These are phyloP conservation scores for Drosophila nigromelanica DNA, from an alignment of 1,140 invertebrate species.

Conservation along the genomic window DNA sequence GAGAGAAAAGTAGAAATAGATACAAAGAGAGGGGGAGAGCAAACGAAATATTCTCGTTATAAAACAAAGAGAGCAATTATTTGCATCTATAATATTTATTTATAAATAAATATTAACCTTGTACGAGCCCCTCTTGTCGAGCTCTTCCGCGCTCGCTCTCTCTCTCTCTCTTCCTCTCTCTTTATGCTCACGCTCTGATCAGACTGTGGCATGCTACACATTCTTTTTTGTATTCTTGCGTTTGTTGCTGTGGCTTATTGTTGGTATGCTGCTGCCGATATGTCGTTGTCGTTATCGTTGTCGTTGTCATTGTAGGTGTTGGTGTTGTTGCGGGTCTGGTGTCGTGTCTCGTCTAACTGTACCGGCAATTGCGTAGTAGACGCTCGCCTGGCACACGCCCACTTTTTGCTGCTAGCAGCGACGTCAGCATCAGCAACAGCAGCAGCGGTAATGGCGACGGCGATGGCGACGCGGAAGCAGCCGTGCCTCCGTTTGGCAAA, in stretches of 20 bases:
- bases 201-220: constrained; percentile 32
- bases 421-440: constrained; percentile 23
- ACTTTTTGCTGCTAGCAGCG: constrained; percentile 36
- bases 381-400: constrained; percentile 40
- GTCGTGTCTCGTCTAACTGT: constrained; percentile 36
- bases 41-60: constrained; percentile 3
- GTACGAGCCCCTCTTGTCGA: constrained; percentile 23
- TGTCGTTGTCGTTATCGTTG: constrained; percentile 1
- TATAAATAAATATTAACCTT: constrained; percentile 77
- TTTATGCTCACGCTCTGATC: background rate
- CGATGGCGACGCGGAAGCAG: constrained; percentile 68
- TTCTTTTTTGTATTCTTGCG: constrained; percentile 9
- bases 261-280: constrained; percentile 1
- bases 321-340: no score
- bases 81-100: constrained; percentile 63
- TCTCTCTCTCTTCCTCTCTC: constrained; percentile 1
- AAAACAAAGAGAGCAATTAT: constrained; percentile 25
- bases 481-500: constrained; percentile 55
- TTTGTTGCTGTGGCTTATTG: constrained; percentile 17
- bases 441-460: constrained; percentile 10
- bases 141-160: background rate
- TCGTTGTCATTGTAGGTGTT: constrained; percentile 6
- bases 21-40: constrained; percentile 28
- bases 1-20: constrained; percentile 2
- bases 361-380: constrained; percentile 47